These are phyloP conservation scores for Sisor rabdophorus DNA, from an alignment of 2,113 vertebrate species.

Conservation along the genomic window DNA sequence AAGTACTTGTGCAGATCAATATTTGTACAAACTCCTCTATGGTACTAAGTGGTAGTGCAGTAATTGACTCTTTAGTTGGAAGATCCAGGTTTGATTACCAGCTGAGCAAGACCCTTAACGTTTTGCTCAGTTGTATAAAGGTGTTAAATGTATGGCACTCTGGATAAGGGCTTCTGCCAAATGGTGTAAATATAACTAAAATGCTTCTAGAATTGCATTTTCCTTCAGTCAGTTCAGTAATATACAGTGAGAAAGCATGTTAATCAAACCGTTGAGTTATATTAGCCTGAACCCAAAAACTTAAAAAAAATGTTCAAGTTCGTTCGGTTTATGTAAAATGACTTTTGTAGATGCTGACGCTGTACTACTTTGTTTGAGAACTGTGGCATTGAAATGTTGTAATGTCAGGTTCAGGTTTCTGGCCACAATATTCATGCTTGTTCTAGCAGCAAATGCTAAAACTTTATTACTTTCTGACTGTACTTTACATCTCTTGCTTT, in stretches of 20 bases:
- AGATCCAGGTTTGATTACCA: too few relatives aligned
- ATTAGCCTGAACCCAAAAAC: not conserved
- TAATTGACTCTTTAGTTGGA: too few relatives aligned
- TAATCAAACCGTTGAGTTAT: too few relatives aligned
- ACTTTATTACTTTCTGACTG: not conserved
- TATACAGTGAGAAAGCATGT: not conserved
- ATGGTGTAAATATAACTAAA: not conserved
- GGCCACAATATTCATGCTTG: not conserved
- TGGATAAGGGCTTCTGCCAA: too few relatives aligned
- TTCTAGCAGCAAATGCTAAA: not conserved
- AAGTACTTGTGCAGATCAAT: too few relatives aligned
- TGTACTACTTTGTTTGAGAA: not conserved
- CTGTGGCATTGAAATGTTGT: not conserved
- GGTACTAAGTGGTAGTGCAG: too few relatives aligned
- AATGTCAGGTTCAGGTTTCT: slow-evolving; percentile 24
- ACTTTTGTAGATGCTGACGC: slow-evolving; percentile 3
- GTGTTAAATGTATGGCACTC: too few relatives aligned
- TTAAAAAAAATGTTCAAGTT: not conserved
- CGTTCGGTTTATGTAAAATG: not conserved
- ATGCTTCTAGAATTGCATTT: not conserved
- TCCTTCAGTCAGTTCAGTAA: not conserved
- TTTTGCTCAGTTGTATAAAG: too few relatives aligned
- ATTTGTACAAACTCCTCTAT: too few relatives aligned
- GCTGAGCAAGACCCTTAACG: too few relatives aligned
- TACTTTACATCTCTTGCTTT: not conserved